A percentile compares a stretch with the other conserved stretches of the same genome.
Evolutionary conservation across 2,113 vertebrate genomes (phyloP).

Genomic region (Atlantisia rogersi): DNA sequence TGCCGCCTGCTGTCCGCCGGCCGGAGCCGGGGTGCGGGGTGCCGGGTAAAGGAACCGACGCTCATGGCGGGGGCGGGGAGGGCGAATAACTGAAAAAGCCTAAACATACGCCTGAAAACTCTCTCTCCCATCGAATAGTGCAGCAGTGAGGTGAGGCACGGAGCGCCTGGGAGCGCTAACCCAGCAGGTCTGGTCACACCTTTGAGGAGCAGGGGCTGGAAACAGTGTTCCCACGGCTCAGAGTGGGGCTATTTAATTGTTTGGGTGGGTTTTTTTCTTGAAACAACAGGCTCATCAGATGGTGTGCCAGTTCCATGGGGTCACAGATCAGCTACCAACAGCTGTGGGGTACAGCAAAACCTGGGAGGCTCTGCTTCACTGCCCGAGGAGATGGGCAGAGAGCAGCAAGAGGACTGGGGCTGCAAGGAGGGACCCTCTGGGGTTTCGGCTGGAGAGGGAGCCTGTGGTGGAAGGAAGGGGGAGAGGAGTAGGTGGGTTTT

Average conservation of each 20-base stretch:
- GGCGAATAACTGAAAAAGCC: neutral
- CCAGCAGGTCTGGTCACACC: no score
- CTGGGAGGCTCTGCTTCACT: neutral
- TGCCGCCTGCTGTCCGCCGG: constrained; percentile 16
- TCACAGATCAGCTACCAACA: neutral
- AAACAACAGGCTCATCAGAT: neutral
- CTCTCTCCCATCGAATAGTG: neutral
- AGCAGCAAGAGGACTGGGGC: neutral
- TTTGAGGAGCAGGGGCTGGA: neutral
- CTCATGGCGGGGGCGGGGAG: no score
- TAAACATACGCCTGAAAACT: neutral
- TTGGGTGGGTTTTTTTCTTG: neutral
- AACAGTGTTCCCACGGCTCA: neutral
- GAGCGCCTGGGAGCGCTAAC: neutral
- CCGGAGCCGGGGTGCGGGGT: accelerated
- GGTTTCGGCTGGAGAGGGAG: neutral
- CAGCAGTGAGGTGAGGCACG: neutral
- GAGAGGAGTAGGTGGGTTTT: neutral
- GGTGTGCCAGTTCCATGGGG: neutral
- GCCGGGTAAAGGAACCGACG: accelerated
- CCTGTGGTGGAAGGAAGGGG: accelerated
- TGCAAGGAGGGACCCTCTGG: neutral
- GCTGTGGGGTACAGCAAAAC: neutral
- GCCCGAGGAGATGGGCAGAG: neutral
- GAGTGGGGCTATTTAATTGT: no score